Percentiles rank a stretch among this genome's conserved stretches.
Conservation (phyloP, 1,140 invertebrate species). For the Drosophila ohnishii region DNA sequence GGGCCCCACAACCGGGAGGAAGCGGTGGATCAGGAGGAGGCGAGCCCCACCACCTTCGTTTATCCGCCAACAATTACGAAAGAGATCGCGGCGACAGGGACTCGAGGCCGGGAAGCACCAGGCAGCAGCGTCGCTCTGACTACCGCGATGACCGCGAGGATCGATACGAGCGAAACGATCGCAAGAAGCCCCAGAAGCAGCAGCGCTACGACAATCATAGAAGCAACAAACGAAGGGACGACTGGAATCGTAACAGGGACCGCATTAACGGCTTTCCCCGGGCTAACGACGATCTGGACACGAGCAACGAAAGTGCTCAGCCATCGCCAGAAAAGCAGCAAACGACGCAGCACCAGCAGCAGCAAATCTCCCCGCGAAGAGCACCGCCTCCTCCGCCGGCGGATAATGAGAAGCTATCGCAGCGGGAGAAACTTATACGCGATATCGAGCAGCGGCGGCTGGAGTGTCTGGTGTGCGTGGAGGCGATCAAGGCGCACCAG, state of each 20-base stretch:
- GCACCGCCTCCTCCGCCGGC: conserved; percentile 18
- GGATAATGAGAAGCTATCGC: conserved; percentile 83
- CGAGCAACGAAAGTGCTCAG: conserved; percentile 77
- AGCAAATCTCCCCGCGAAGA: conserved; percentile 56
- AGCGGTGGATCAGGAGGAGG: conserved; percentile 1
- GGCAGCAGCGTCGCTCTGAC: conserved; percentile 65
- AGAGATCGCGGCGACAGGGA: conserved; percentile 38
- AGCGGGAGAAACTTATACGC: conserved; percentile 91
- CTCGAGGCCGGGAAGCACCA: conserved; percentile 20
- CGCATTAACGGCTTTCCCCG: conserved; percentile 74
- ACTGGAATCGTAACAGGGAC: conserved; percentile 80
- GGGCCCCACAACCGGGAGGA: not conserved
- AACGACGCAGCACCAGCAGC: conserved; percentile 57
- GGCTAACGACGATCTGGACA: conserved; percentile 68
- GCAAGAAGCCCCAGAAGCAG: conserved; percentile 72
- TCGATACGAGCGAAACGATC: conserved; percentile 48
- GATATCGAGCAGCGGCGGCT: conserved; percentile 90
- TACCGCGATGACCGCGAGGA: conserved; percentile 65
- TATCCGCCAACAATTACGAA: conserved; percentile 27
- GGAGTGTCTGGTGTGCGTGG: conserved; percentile 97
- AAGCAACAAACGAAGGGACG: conserved; percentile 79
- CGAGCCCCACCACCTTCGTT: not conserved
- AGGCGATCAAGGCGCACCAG: conserved; percentile 90
- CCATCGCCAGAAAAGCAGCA: conserved; percentile 73
- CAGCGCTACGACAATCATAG: conserved; percentile 80